Evolutionary conservation across 2,797 vertebrate species (phyloP), one percentile per base, ranked within the genome.

Genomic region (Perodicticus potto): DNA sequence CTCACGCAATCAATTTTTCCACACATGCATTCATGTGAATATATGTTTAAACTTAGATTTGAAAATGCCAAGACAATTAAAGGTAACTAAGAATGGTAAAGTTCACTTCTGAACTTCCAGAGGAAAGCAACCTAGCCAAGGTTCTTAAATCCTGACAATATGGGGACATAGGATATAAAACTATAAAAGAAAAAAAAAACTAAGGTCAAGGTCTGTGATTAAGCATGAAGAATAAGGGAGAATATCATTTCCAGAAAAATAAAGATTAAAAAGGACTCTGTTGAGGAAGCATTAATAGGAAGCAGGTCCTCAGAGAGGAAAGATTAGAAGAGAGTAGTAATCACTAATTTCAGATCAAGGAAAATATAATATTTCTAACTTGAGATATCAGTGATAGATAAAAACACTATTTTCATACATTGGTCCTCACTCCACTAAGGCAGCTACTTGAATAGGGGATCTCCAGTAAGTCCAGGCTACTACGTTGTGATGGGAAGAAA

Each of bases 231-330:
- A 96, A 67, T 53, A 91, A 69, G 29, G 53, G 69, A 92, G 29
- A 55, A 65, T 86, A 89, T 5, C 2, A 81, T 86, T 93, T 96
- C 82, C 45, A 93, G 69, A 67, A 94, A 94, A 93, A 53, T 23
- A 95, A 95, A 96, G 77, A 88, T 82, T 96, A 95, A 96, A 94
- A 67, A 19, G 40, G 19, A 92, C 57, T 92, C 65, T 96, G 86
- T 84, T 76, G 49, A 85, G 91, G 97, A 97, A 96, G 96, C 91
- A 98, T 97, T 22, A 95, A 94, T 23, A 97, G 86, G 94, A 93
- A 97, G 74, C 86, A 69, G 90, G 77, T 95, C 95, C 49, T 88
- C 53, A 95, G 92, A 88, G 78, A 85, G 77, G 81, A 95, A 61
- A 95, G 59, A 32, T 57, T 93, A 94, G 69, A 96, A 73, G 37